Evolutionary conservation across 2,888 invertebrate genomes (phyloP), one percentile per base, ranked within the genome.

Genomic region (Tachina fera): DNA sequence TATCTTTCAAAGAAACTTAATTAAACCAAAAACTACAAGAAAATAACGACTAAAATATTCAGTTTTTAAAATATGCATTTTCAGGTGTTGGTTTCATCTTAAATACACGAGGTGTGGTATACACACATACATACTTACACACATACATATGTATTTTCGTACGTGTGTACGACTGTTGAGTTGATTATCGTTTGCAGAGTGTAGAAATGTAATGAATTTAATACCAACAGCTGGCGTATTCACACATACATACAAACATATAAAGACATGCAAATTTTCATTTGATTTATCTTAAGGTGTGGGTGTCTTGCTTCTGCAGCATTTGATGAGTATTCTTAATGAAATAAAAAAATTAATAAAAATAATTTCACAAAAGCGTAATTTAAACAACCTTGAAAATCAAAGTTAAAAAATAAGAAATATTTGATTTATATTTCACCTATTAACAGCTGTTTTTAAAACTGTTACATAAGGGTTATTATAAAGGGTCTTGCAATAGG

Each of bases 261-360:
- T 31, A 31, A 6, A 22, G 45, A 75, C 56, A 76, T 76, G 53
- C n/a, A 65, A 76, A 65, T 56, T 16, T 58, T 51, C 47, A 14
- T 60, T 53, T 45, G 9, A 19, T 39, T 78, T 45, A 6, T 31
- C 6, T 31, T 22, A 16, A 67, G 31, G 4, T 11, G 78, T 63
- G 56, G 76, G 56, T 47, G 67, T 43, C n/a, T 58, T 16, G 19
- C 31, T 31, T 31, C 31, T 31, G 31, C 6, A 31, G 31, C 31
- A 31, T 31, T 31, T 6, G 31, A 31, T 31, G 31, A 31, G 31
- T 31, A 31, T 31, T 31, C 6, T 31, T 31, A 31, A 31, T 6
- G 31, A 31, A 31, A 31, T 31, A 31, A 31, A 6, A 31, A 31
- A 31, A 31, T 56, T 31, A 11, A 31, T 56, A 31, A 13, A 22